Conservation (phyloP, 1,140 invertebrate genomes). For the Drosophila ercepeae region DNA sequence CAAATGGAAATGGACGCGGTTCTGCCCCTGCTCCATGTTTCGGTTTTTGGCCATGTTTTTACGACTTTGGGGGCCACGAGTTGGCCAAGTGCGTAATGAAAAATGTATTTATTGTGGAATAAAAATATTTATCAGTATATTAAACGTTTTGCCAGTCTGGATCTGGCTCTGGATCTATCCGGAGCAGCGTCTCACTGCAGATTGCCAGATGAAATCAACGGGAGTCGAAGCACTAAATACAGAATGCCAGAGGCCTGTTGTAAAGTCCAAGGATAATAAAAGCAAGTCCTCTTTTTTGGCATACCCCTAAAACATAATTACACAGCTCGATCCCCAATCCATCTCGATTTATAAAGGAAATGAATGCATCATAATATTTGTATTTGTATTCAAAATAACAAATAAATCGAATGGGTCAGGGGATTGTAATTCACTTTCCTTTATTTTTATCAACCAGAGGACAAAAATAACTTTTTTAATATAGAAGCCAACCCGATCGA, state of each 20-base stretch:
- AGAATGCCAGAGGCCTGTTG: constrained; percentile 3
- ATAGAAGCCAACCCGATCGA: constrained; percentile 15
- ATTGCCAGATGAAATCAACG: constrained; percentile 66
- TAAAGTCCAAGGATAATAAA: constrained; percentile 31
- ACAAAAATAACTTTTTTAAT: constrained; percentile 64
- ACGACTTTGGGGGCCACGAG: constrained; percentile 61
- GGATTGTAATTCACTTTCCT: constrained; percentile 50
- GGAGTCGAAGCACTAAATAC: constrained; percentile 51
- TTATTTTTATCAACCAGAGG: constrained; percentile 59
- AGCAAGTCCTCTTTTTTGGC: constrained; percentile 5
- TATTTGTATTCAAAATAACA: constrained; percentile 12
- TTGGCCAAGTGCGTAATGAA: constrained; percentile 69
- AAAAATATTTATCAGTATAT: constrained; percentile 82
- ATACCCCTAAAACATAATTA: constrained; percentile 17
- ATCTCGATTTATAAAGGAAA: constrained; percentile 6
- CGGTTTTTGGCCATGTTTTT: constrained; percentile 64
- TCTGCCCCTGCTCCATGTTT: constrained; percentile 2
- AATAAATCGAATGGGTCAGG: constrained; percentile 6
- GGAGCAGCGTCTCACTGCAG: constrained; percentile 11
- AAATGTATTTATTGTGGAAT: constrained; percentile 72
- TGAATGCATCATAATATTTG: constrained; percentile 14
- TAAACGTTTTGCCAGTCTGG: constrained; percentile 60
- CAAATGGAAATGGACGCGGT: constrained; percentile 58
- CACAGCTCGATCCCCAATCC: constrained; percentile 7
- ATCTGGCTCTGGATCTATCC: constrained; percentile 23